Evolutionary conservation across 2,797 vertebrate genomes (phyloP).

Genomic region (Chromobotia macracanthus): DNA sequence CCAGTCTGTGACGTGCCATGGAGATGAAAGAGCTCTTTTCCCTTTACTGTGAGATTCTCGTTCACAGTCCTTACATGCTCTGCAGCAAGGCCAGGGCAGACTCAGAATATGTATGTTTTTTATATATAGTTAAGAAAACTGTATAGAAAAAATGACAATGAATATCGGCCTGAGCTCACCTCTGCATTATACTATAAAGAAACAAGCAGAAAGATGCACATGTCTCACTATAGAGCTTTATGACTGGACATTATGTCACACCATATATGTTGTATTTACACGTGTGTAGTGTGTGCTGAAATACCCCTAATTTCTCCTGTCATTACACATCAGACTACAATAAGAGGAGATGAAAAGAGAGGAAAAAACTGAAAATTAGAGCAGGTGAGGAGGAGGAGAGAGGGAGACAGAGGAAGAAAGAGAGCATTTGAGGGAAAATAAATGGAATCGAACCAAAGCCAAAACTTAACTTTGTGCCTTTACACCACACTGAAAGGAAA

Average conservation of each 20-base stretch:
- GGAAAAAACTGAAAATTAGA: constrained; percentile 6
- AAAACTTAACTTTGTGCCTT: constrained; percentile 26
- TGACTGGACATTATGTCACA: neutral
- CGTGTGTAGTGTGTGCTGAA: neutral
- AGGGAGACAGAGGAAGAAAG: neutral
- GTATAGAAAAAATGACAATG: neutral
- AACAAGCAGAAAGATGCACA: constrained; percentile 7
- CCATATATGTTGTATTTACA: neutral
- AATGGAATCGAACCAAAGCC: constrained; percentile 22
- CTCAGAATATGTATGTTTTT: neutral
- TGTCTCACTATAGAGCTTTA: constrained; percentile 3
- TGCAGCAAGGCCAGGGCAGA: constrained; percentile 8
- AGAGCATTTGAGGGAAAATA: constrained; percentile 20
- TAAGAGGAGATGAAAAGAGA: constrained; percentile 30
- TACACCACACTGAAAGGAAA: constrained; percentile 16
- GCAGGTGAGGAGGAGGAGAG: constrained; percentile 16
- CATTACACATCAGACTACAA: constrained; percentile 20
- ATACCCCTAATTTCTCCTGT: constrained; percentile 12
- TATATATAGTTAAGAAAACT: constrained; percentile 14
- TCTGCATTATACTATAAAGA: constrained; percentile 8
- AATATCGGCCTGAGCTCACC: constrained; percentile 14
- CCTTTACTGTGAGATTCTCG: constrained; percentile 64
- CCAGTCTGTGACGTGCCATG: constrained; percentile 72
- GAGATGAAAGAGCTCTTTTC: constrained; percentile 78
- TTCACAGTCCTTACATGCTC: constrained; percentile 30